These are phyloP conservation scores for Acromyrmex charruanus DNA, from an alignment of 1,140 invertebrate genomes.

Conservation along the genomic window DNA sequence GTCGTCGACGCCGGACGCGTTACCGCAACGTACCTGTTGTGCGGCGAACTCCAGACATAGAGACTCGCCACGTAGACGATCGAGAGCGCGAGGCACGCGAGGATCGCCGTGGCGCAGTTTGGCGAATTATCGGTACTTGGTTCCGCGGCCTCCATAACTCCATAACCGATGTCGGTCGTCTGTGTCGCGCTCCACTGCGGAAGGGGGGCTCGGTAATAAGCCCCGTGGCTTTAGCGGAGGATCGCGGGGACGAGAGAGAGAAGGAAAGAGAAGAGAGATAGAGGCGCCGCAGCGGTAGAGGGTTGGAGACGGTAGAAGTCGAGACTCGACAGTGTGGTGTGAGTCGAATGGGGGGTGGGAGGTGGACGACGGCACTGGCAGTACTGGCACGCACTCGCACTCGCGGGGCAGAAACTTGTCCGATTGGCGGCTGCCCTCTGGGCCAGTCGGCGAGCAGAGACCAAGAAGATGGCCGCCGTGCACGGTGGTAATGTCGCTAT, in stretches of 20 bases:
- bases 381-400: neutral
- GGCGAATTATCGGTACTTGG: constrained; percentile 75
- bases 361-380: neutral
- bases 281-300: constrained; percentile 31
- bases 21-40: constrained; percentile 88
- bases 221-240: constrained; percentile 53
- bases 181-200: constrained; percentile 74
- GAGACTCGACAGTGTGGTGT: neutral
- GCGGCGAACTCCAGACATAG: constrained; percentile 93
- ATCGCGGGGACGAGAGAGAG: constrained; percentile 30
- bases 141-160: constrained; percentile 82
- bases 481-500: constrained; percentile 85
- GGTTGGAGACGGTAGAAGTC: constrained; percentile 30
- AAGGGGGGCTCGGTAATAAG: constrained; percentile 72
- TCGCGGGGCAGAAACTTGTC: constrained; percentile 72
- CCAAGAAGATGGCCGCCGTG: constrained; percentile 84
- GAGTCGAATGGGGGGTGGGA: constrained; percentile 34
- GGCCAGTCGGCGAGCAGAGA: constrained; percentile 74
- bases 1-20: neutral
- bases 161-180: constrained; percentile 80
- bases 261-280: constrained; percentile 13
- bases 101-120: constrained; percentile 82
- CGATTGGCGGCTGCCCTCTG: constrained; percentile 76
- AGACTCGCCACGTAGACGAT: constrained; percentile 93
- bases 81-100: constrained; percentile 91